Evolutionary conservation across 2,113 vertebrate species (phyloP).

Genomic region (Xenopus borealis): DNA sequence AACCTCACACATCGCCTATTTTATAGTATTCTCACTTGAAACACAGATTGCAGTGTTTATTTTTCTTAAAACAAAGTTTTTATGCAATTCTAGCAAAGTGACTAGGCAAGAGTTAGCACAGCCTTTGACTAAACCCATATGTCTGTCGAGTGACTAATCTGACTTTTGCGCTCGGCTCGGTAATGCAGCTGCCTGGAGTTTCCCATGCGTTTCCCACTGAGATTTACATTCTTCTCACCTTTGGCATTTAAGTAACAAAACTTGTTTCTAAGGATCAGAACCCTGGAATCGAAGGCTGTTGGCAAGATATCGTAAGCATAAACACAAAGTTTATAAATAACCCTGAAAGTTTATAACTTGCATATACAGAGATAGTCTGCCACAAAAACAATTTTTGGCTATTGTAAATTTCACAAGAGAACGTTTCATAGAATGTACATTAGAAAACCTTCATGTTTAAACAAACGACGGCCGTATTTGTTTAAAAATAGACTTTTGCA

Average conservation of each 20-base stretch:
- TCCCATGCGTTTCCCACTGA: slow-evolving; percentile 40
- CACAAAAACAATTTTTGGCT: slow-evolving; percentile 27
- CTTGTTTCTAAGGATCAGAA: slow-evolving; percentile 41
- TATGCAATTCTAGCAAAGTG: slow-evolving; percentile 4
- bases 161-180: slow-evolving; percentile 21
- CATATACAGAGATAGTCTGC: slow-evolving; percentile 40
- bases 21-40: background rate
- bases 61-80: background rate
- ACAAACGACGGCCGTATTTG: slow-evolving; percentile 35
- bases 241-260: slow-evolving; percentile 45
- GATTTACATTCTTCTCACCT: slow-evolving; percentile 47
- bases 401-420: slow-evolving; percentile 40
- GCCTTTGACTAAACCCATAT: slow-evolving; percentile 43
- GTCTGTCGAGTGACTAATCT: slow-evolving; percentile 42
- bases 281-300: slow-evolving; percentile 36
- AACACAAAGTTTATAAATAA: slow-evolving; percentile 46
- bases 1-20: background rate
- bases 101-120: background rate
- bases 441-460: slow-evolving; percentile 32
- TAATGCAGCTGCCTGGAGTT: slow-evolving; percentile 35
- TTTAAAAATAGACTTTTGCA: slow-evolving; percentile 37
- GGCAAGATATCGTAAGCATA: slow-evolving; percentile 44
- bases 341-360: slow-evolving; percentile 43
- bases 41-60: slow-evolving; percentile 7
- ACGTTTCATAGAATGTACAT: slow-evolving; percentile 24